Evolutionary conservation across 2,888 invertebrate genomes (phyloP).

Genomic region (Drosophila nr. perissopoda): DNA sequence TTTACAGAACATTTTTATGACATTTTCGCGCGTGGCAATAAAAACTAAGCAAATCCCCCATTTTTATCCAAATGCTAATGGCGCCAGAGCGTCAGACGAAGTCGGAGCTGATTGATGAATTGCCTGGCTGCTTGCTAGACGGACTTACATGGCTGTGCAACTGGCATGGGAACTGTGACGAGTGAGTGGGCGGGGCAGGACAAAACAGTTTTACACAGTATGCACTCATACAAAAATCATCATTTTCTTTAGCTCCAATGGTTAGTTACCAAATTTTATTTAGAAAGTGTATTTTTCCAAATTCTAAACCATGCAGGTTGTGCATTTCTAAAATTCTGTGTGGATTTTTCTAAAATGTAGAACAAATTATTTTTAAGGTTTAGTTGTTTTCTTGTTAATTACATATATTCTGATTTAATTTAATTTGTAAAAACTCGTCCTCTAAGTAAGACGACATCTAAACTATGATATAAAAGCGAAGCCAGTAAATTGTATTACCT

Average conservation of each 20-base stretch:
- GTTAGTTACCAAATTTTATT: too few species aligned
- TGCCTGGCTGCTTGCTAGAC: conserved; percentile 19
- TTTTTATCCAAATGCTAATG: conserved; percentile 67
- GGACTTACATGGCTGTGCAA: conserved; percentile 17
- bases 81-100: conserved; percentile 45
- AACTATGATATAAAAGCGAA: too few species aligned
- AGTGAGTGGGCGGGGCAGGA: not conserved
- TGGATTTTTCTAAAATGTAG: too few species aligned
- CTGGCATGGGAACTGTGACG: not conserved
- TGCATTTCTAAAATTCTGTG: too few species aligned
- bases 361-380: too few species aligned
- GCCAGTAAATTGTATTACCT: too few species aligned
- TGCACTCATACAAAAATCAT: not conserved
- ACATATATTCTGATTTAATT: too few species aligned
- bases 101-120: conserved; percentile 59
- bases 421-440: too few species aligned
- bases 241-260: not conserved
- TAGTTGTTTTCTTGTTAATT: too few species aligned
- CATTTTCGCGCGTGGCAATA: conserved; percentile 69
- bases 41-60: conserved; percentile 68
- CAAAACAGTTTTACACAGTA: not conserved
- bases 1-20: conserved; percentile 72
- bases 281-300: too few species aligned
- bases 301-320: too few species aligned
- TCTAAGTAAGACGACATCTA: too few species aligned